Percentiles rank a stretch among this genome's conserved stretches.
Evolutionary conservation across 2,113 vertebrate genomes (phyloP).

Genomic region (Pica pica): DNA sequence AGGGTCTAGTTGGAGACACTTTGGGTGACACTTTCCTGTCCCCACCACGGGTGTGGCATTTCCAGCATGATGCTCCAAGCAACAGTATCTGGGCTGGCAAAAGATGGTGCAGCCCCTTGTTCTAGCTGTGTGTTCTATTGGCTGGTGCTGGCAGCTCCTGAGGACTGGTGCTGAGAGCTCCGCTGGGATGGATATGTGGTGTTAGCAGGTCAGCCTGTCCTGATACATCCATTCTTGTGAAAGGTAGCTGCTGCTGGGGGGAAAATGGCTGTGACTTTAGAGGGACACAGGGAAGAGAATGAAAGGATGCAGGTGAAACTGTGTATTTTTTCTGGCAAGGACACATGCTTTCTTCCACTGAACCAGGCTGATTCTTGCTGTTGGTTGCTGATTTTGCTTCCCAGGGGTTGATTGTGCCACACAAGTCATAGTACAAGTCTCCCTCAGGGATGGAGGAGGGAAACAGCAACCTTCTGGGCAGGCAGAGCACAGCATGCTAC

Average conservation of each 20-base stretch:
- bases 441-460: not conserved
- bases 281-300: not conserved
- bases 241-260: not conserved
- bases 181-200: not conserved
- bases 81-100: not conserved
- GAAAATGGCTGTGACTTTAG: not conserved
- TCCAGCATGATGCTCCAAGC: fast-evolving
- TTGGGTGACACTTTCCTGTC: not conserved
- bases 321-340: not conserved
- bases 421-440: not conserved
- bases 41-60: fast-evolving
- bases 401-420: not conserved
- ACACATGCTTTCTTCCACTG: fast-evolving
- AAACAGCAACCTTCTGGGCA: not conserved
- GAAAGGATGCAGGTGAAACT: not conserved
- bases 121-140: not conserved
- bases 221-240: not conserved
- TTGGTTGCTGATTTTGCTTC: not conserved
- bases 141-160: not conserved
- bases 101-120: not conserved
- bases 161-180: not conserved
- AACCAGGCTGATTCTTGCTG: not conserved
- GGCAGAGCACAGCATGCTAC: not conserved
- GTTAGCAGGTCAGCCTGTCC: not conserved
- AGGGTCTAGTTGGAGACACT: not conserved